Evolutionary conservation across 1,140 invertebrate genomes (phyloP), one percentile per base, ranked within the genome.

Genomic region (Drosophila erecta): DNA sequence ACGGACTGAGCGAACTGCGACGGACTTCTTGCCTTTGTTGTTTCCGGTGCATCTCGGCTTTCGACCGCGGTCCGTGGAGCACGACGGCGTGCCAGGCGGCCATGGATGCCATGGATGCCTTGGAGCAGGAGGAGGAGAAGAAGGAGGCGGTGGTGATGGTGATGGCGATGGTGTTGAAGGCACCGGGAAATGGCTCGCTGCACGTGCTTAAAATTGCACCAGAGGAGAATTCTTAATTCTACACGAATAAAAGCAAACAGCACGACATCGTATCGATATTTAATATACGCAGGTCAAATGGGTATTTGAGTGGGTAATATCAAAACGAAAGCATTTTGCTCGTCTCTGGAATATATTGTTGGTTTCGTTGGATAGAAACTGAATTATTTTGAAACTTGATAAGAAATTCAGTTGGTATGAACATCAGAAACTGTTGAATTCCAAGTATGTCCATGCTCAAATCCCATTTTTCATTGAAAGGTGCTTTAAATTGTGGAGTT

Each of bases 191-290:
- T 20, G 30, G 49, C 30, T 17, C 30, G 64, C 64, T 75, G 79
- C 80, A 84, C 80, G 80, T 83, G 80, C 76, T 83, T 84, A 79
- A 83, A 83, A 84, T 83, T 84, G 80, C 80, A 84, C 51, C 66
- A 60, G 55, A 35, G 56, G 27, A 61, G 38, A 64, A 60, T 60
- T 43, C 55, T 43, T 56, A n/a, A 50, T 79, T 79, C 71, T 30
- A 33, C 47, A 50, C 47, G 10, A 27, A 50, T 33, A 33, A 50
- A 50, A 50, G 33, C 4, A 50, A 50, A 27, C 10, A 5, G 27
- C 8, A 17, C 8, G 47, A 24, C 24, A 14, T 30, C 46, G 27
- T 15, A 15, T 30, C 7, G 24, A n/a, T 49, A 27, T 49, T 30
- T 49, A 15, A 41, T 30, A 8, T 30, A 30, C 30, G 30, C 30